Conservation (phyloP, 1,140 invertebrate genomes). For the Apis dorsata region DNA sequence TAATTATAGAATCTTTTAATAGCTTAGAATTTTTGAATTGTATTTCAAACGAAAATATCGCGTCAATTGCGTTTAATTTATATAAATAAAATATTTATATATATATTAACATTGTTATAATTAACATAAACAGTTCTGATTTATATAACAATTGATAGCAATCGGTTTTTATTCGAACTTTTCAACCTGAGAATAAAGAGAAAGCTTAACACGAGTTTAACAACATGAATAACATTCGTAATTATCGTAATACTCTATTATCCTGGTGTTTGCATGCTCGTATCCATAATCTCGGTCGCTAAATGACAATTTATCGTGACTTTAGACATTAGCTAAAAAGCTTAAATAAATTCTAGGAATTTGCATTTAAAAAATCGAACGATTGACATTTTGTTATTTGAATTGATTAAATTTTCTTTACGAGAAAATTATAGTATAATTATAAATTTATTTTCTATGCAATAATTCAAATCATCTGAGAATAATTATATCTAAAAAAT, state of each 20-base stretch:
- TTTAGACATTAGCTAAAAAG: conserved; percentile 35
- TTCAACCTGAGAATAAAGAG: conserved; percentile 40
- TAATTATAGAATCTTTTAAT: no score
- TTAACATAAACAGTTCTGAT: neutral
- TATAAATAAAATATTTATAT: neutral
- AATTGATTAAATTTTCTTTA: neutral
- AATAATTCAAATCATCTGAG: no score
- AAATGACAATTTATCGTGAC: conserved; percentile 45
- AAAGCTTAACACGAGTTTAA: conserved; percentile 41
- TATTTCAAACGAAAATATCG: no score
- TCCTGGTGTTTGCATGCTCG: conserved; percentile 37
- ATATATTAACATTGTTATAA: neutral
- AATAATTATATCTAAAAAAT: no score
- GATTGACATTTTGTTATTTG: neutral
- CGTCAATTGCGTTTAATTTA: neutral
- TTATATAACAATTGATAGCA: neutral
- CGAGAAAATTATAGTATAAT: neutral
- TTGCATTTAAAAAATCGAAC: conserved; percentile 10
- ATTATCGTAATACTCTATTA: conserved; percentile 55
- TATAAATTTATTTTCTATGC: neutral
- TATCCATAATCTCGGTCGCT: conserved; percentile 32
- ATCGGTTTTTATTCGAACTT: conserved; percentile 17
- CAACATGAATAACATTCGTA: conserved; percentile 50
- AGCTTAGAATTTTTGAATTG: no score
- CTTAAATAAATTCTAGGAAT: conserved; percentile 24